Conservation (phyloP, 2,888 invertebrate species). For the Cheilosia vernalis region DNA sequence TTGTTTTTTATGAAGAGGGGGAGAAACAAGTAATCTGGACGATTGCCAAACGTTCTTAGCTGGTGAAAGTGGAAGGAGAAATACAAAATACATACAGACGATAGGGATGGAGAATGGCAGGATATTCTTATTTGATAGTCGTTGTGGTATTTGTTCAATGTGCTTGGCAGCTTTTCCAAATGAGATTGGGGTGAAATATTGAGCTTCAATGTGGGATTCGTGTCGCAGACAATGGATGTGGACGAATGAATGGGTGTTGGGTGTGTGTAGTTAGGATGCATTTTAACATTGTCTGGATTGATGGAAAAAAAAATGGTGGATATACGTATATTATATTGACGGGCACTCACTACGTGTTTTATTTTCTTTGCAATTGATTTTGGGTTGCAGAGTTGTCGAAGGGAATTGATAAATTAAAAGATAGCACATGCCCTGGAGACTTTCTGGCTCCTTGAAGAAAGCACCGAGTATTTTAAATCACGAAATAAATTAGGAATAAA, state of each 20-base stretch:
- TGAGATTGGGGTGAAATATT: conserved; percentile 50
- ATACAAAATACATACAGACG: neutral
- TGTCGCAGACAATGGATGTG: conserved; percentile 55
- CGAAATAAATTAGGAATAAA: too few relatives aligned
- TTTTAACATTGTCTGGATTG: conserved; percentile 45
- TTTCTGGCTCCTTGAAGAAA: neutral
- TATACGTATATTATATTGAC: neutral
- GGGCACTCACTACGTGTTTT: conserved; percentile 7
- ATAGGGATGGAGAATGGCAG: conserved; percentile 17
- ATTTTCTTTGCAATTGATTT: conserved; percentile 57
- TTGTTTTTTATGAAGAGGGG: conserved; percentile 36
- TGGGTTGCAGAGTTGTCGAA: neutral
- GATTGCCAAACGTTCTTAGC: conserved; percentile 62
- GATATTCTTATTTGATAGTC: conserved; percentile 41
- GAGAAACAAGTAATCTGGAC: conserved; percentile 51
- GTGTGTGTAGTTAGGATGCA: conserved; percentile 31
- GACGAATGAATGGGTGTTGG: conserved; percentile 26
- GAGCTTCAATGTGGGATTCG: conserved; percentile 48
- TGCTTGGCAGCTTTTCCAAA: conserved; percentile 38
- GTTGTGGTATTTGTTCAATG: conserved; percentile 56
- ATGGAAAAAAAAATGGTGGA: conserved; percentile 15
- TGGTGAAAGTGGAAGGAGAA: conserved; percentile 12
- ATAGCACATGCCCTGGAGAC: neutral
- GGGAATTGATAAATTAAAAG: conserved; percentile 5
- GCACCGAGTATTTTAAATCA: neutral